These are phyloP conservation scores for Drepana arcuata DNA, from an alignment of 1,140 invertebrate genomes.

Conservation along the genomic window DNA sequence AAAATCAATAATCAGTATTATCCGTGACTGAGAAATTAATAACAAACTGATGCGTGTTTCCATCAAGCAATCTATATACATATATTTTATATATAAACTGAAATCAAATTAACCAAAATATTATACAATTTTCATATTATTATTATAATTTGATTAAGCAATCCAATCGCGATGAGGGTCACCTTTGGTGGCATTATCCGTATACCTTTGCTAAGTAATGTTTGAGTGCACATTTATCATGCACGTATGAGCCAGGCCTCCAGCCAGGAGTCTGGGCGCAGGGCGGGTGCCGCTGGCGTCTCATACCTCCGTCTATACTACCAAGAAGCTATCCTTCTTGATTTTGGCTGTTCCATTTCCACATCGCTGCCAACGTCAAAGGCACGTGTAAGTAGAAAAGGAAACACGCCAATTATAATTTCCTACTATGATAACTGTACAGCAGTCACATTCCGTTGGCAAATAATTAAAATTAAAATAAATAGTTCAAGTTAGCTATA, in stretches of 20 bases:
- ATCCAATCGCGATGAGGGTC: conserved; percentile 10
- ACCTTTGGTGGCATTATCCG: conserved; percentile 49
- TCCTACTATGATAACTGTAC: conserved; percentile 64
- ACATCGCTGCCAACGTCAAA: too few species aligned
- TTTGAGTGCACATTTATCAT: conserved; percentile 38
- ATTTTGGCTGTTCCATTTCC: conserved; percentile 1
- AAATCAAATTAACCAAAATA: too few species aligned
- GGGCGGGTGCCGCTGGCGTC: conserved; percentile 13
- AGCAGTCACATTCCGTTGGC: conserved; percentile 69
- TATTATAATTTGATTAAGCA: neutral
- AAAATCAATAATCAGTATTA: too few species aligned
- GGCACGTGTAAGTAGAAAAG: too few species aligned
- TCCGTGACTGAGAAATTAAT: too few species aligned
- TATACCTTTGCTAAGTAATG: conserved; percentile 60
- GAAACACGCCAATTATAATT: conserved; percentile 44
- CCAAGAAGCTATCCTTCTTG: conserved; percentile 11
- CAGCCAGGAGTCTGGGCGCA: too few species aligned
- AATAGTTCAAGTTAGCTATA: conserved; percentile 65
- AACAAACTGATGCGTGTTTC: too few species aligned
- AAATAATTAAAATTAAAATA: conserved; percentile 63
- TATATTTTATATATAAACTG: too few species aligned
- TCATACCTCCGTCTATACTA: neutral
- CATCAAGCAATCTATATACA: too few species aligned
- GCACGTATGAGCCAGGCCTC: conserved; percentile 33
- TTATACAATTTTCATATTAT: too few species aligned